These are phyloP conservation scores for Ceratothoa steindachneri DNA, from an alignment of 2,888 invertebrate genomes.

Conservation along the genomic window DNA sequence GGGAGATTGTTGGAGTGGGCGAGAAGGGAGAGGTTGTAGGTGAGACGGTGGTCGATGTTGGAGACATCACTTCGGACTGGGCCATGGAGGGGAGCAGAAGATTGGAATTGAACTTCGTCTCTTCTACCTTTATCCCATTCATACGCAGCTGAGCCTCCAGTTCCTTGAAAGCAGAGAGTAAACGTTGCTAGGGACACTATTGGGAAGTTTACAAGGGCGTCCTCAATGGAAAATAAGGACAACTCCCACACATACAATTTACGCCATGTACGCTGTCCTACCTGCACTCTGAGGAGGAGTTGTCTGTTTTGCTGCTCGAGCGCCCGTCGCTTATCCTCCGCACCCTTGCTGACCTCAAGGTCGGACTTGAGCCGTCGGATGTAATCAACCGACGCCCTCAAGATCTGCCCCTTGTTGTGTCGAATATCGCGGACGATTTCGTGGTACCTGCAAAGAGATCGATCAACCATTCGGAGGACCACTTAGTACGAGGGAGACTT, in stretches of 20 bases:
- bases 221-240: no score
- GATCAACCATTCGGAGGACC: no score
- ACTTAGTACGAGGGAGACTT: neutral
- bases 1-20: neutral
- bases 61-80: slow-evolving; percentile 29
- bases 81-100: slow-evolving; percentile 30
- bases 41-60: neutral
- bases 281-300: slow-evolving; percentile 76
- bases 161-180: slow-evolving; percentile 29
- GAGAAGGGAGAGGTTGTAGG: neutral
- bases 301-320: slow-evolving; percentile 78
- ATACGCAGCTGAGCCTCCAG: slow-evolving; percentile 35
- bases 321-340: slow-evolving; percentile 72
- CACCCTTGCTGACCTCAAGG: slow-evolving; percentile 68
- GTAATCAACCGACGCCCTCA: slow-evolving; percentile 97
- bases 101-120: slow-evolving; percentile 36
- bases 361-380: slow-evolving; percentile 73
- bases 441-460: slow-evolving; percentile 61
- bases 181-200: neutral
- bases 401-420: slow-evolving; percentile 90
- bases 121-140: slow-evolving; percentile 43
- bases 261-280: no score
- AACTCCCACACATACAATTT: neutral
- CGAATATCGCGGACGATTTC: slow-evolving; percentile 83
- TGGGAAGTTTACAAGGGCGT: no score